Base-by-base conservation (phyloP, 1,140 invertebrate species). In the Forficula auricularia region DNA sequence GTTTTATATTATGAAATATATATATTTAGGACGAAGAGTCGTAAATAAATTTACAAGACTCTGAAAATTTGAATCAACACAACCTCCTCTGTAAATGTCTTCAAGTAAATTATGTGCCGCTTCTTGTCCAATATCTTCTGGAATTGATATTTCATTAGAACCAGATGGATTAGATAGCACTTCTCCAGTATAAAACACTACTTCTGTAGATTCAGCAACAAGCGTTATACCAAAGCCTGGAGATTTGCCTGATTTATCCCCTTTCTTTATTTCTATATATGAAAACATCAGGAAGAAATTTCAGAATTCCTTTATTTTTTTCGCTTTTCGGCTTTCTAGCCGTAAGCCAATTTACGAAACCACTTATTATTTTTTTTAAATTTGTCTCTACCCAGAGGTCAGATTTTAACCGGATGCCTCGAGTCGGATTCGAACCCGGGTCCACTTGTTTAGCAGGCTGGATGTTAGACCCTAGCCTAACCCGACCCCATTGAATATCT, bases 241-340 rank as follows among this genome's bases (percentile, higher is more conserved):
- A 56, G 78, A 90, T 70, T 84, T 86, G 46, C 92, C 91, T 36
- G 83, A 79, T 47, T 76, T 70, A 43, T 73, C 70, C 18, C 91
- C 88, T 58, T 81, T 80, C 54, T 78, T 73, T 58, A 67, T 98
- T 92, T 13, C 86, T 84, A 54, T 83, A 79, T 48, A 98, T 88
- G 56, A 91, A 98, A 42, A 98, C 78, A 66, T 99, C 94, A 8
- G 91, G 83, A 20, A 98, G 56, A 59, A 87, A 97, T 36, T 92
- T 82, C 2, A 98, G 72, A 6, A 86, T 72, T 40, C 84, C 81
- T 66, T 98, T 95, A 3, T 91, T 81, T 12, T 84, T 66, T n/a
- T n/a, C n/a, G n/a, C n/a, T n/a, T n/a, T n/a, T n/a, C n/a, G n/a
- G n/a, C n/a, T n/a, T n/a, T n/a, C n/a, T n/a, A n/a, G n/a, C n/a